These are phyloP conservation scores for Metopolophium dirhodum DNA, from an alignment of 1,140 invertebrate species.

Conservation along the genomic window DNA sequence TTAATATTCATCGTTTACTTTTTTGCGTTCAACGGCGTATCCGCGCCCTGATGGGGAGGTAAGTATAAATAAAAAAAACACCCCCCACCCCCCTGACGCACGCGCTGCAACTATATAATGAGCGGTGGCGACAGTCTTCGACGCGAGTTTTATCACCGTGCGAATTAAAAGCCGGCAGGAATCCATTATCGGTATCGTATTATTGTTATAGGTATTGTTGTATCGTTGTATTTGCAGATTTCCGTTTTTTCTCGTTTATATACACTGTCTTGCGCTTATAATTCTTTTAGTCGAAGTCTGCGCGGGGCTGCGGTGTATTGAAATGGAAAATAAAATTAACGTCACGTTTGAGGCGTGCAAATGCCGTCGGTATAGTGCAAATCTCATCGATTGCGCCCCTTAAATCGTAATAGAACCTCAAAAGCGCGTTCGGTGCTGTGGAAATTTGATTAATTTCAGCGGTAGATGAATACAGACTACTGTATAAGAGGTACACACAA, in stretches of 20 bases:
- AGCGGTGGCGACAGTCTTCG: not conserved
- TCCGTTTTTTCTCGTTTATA: not conserved
- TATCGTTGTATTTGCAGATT: not conserved
- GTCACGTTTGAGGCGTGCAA: not conserved
- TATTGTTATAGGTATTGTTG: too few species aligned
- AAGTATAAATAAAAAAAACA: not conserved
- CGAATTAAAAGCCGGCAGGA: not conserved
- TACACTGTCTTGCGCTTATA: not conserved
- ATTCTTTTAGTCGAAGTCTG: not conserved
- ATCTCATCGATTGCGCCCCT: not conserved
- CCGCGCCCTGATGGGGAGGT: not conserved
- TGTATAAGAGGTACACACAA: too few species aligned
- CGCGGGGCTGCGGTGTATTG: not conserved
- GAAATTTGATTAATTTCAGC: not conserved
- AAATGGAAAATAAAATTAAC: not conserved
- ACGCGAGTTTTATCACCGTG: not conserved
- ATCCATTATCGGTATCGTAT: not conserved
- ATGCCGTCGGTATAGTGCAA: not conserved
- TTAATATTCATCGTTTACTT: slow-evolving; percentile 40
- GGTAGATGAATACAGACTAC: too few species aligned
- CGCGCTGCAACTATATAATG: not conserved
- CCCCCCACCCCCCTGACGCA: not conserved
- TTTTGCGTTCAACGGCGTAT: not conserved
- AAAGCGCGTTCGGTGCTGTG: not conserved
- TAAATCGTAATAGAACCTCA: not conserved